These are phyloP conservation scores for Dryoscopus gambensis DNA, from an alignment of 2,113 vertebrate genomes.

Conservation along the genomic window DNA sequence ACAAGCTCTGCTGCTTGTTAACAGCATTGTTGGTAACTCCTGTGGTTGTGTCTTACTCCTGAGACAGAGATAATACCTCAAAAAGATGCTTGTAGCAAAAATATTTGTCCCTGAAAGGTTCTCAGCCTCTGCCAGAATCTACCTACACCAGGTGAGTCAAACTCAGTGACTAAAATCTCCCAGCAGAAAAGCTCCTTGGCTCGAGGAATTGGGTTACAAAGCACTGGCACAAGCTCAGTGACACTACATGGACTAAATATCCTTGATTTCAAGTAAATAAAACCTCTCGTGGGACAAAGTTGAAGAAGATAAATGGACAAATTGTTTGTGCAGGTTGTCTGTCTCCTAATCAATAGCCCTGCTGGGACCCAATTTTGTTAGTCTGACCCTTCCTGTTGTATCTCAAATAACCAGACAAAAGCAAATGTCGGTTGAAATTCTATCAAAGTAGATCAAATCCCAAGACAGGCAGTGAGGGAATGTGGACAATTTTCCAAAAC, in stretches of 20 bases:
- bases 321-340: background rate
- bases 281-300: background rate
- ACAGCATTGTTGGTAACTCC: background rate
- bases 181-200: background rate
- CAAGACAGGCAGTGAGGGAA: background rate
- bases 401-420: background rate
- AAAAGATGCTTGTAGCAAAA: background rate
- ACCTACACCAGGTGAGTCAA: background rate
- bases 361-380: background rate
- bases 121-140: background rate
- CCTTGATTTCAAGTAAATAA: background rate
- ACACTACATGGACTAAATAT: background rate
- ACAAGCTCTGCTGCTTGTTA: background rate
- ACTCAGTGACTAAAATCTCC: background rate
- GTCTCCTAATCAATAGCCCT: background rate
- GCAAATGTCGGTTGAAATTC: background rate
- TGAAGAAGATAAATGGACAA: background rate
- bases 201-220: background rate
- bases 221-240: background rate
- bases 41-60: background rate
- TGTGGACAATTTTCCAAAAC: background rate
- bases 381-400: background rate
- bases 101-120: background rate
- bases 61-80: background rate
- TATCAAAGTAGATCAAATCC: background rate